Conservation (phyloP, 2,113 vertebrate genomes). For the Albula glossodonta region DNA sequence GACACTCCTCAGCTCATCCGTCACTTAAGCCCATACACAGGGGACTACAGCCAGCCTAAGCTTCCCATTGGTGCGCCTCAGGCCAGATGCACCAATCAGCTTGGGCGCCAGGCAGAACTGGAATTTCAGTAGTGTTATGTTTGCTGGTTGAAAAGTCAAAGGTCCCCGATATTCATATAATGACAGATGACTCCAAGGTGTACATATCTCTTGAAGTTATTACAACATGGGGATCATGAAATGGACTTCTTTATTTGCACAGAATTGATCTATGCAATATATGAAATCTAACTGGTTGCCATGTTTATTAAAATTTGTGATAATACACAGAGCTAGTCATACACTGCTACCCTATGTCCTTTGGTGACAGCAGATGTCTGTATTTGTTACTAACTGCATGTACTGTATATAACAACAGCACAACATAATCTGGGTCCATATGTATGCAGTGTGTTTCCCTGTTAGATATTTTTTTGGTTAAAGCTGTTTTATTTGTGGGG, state of each 20-base stretch:
- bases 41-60: conserved; percentile 33
- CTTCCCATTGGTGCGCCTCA: conserved; percentile 57
- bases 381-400: no score
- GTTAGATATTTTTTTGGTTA: no score
- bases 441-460: no score
- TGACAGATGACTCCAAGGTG: conserved; percentile 29
- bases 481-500: no score
- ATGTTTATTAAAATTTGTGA: no score
- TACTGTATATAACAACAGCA: no score
- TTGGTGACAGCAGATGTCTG: no score
- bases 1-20: conserved; percentile 48
- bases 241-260: not conserved
- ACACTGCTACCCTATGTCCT: no score
- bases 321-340: no score
- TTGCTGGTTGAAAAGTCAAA: conserved; percentile 19
- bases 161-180: conserved; percentile 31
- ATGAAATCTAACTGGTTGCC: not conserved
- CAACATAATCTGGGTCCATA: no score
- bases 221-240: not conserved
- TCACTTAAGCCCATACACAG: conserved; percentile 35
- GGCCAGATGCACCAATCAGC: conserved; percentile 49
- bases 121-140: conserved; percentile 12
- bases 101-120: conserved; percentile 56
- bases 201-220: not conserved
- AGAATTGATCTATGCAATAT: not conserved